phyloP scores from a whole-genome alignment of 2,113 vertebrate genomes.

The Numida meleagris region DNA sequence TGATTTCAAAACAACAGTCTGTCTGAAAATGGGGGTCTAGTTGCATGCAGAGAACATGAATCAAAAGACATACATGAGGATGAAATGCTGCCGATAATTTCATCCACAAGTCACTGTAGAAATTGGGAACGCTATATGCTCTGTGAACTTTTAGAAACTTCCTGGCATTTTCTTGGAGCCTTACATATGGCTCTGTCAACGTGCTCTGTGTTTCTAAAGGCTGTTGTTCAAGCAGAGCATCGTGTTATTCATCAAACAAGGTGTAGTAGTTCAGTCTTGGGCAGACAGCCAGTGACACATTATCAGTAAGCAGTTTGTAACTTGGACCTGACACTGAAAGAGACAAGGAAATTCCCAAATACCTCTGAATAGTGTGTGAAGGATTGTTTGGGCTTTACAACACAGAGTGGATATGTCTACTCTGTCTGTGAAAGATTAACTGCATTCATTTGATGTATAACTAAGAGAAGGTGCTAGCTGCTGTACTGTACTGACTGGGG shows the following conservation, averaged over 20 bases:
- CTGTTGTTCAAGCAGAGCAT: neutral
- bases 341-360: neutral
- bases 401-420: neutral
- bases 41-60: neutral
- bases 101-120: neutral
- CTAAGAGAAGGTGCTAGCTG: neutral
- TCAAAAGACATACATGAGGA: neutral
- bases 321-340: neutral
- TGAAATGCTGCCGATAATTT: neutral
- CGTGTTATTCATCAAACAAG: fast-evolving
- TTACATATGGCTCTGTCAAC: neutral
- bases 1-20: neutral
- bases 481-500: neutral
- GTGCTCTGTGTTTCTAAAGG: neutral
- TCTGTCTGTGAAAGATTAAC: neutral
- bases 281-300: neutral
- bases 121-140: fast-evolving
- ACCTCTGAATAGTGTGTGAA: neutral
- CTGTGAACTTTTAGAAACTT: neutral
- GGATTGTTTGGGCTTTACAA: neutral
- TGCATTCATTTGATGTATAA: neutral
- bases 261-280: neutral
- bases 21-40: neutral
- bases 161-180: neutral
- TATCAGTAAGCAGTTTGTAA: neutral